Conservation (phyloP, 2,113 vertebrate species). For the Hippocampus zosterae region DNA sequence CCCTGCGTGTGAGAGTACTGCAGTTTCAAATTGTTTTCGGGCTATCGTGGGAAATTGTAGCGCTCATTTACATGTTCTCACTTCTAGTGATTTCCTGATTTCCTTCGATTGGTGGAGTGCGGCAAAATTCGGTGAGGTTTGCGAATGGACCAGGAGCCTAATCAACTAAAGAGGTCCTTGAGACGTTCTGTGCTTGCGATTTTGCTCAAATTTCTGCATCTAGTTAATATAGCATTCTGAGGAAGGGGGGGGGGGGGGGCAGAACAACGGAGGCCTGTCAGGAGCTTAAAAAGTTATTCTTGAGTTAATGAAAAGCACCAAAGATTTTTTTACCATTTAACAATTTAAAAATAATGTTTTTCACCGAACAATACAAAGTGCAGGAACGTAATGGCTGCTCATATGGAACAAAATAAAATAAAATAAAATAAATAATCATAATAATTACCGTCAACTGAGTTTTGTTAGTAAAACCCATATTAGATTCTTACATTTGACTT, state of each 20-base stretch:
- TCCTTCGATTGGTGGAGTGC: neutral
- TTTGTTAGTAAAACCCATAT: too few relatives aligned
- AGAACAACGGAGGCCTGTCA: neutral
- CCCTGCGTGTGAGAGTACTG: constrained; percentile 1
- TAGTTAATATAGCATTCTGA: constrained; percentile 22
- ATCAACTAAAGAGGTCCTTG: constrained; percentile 19
- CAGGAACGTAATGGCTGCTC: too few relatives aligned
- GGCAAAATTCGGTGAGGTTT: constrained; percentile 13
- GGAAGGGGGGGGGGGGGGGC: neutral
- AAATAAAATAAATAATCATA: too few relatives aligned
- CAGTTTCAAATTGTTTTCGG: neutral
- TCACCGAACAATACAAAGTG: too few relatives aligned
- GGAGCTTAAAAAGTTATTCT: neutral
- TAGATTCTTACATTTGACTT: too few relatives aligned
- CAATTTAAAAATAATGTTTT: too few relatives aligned
- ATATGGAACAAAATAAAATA: too few relatives aligned
- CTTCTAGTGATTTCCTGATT: constrained; percentile 5
- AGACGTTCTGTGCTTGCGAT: neutral
- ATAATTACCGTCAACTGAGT: too few relatives aligned
- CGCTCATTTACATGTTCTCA: constrained; percentile 11
- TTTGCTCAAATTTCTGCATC: constrained; percentile 14
- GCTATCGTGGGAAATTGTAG: neutral
- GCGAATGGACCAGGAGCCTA: constrained; percentile 23
- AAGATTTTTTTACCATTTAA: too few relatives aligned
- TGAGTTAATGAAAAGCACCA: too few relatives aligned